Conservation (phyloP, 2,888 invertebrate genomes). For the Torymus aiolomorphi region DNA sequence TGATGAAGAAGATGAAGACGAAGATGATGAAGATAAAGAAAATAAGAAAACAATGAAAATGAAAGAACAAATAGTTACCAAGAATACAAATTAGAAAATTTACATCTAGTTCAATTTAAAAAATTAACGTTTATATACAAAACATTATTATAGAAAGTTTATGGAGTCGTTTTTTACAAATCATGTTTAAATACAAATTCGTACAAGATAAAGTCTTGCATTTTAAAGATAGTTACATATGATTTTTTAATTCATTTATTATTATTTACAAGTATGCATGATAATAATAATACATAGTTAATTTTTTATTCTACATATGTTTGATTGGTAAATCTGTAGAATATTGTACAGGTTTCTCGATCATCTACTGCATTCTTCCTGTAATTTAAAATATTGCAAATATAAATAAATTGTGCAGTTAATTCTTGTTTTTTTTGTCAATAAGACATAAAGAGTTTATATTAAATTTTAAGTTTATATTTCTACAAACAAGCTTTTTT, state of each 20-base stretch:
- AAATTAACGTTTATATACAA: slow-evolving; percentile 46
- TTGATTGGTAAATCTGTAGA: slow-evolving; percentile 25
- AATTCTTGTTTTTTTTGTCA: too few relatives aligned
- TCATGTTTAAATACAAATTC: slow-evolving; percentile 47
- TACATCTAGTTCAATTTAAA: slow-evolving; percentile 40
- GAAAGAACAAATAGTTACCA: slow-evolving; percentile 51
- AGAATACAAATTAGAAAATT: slow-evolving; percentile 56
- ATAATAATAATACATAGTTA: slow-evolving; percentile 4
- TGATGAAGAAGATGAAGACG: slow-evolving; percentile 37
- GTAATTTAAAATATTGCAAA: slow-evolving; percentile 14
- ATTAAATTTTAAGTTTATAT: too few relatives aligned
- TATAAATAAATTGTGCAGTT: slow-evolving; percentile 8
- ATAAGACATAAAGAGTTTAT: too few relatives aligned
- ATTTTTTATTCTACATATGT: slow-evolving; percentile 41
- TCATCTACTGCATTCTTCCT: slow-evolving; percentile 23
- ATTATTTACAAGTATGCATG: slow-evolving; percentile 26
- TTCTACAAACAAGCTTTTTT: slow-evolving; percentile 17
- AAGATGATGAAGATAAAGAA: slow-evolving; percentile 31
- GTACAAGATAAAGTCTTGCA: slow-evolving; percentile 33
- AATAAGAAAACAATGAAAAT: slow-evolving; percentile 37
- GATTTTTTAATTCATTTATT: slow-evolving; percentile 14
- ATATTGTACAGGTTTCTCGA: slow-evolving; percentile 33
- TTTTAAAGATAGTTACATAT: slow-evolving; percentile 35
- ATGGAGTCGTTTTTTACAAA: slow-evolving; percentile 53
- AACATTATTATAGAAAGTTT: slow-evolving; percentile 38